Evolutionary conservation across 2,113 vertebrate species (phyloP), one percentile per base, ranked within the genome.

Genomic region (Sinocyclocheilus grahami): DNA sequence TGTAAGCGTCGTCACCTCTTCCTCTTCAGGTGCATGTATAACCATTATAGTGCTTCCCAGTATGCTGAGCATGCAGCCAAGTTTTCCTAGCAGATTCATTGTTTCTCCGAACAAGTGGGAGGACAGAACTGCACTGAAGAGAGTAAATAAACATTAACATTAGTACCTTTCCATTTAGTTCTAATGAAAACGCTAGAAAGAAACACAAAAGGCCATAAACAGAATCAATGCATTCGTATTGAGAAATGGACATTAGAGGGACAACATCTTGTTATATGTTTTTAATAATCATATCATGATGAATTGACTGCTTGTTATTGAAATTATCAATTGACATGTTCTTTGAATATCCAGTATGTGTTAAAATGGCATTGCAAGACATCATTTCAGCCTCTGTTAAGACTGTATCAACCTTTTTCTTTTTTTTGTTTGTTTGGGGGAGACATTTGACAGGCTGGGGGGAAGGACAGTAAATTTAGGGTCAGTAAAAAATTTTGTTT

Each of bases 11-110:
- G 95, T 96, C 87, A 99, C 94, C 88, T 97, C 96, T 92, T 97
- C 96, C 0, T 99, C 98, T 89, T 97, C 95, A 0, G 98, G 98
- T 4, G 98, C 96, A 0, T 99, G 98, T 27, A 99, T 96, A 5
- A 99, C 97, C 96, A 99, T 95, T 85, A 98, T 90, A 0, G 97
- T 94, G 93, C 97, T 99, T 75, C 98, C 98, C 20, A 98, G 91
- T 0, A 98, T 90, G 67, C 97, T 97, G 89, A 99, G 96, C 75
- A 97, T 87, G 81, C 97, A 99, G 84, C 98, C 97, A 78, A 99
- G 91, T 93, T 99, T 99, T 39, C 98, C 98, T 85, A 99, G 85
- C 16, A 98, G 89, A 80, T 99, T 99, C 87, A 99, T 93, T 4
- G 92, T 87, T 88, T 99, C 98, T 81, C 96, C 95, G 85, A 99